phyloP scores from a whole-genome alignment of 2,888 invertebrate species.

The Drosophila falleni region DNA sequence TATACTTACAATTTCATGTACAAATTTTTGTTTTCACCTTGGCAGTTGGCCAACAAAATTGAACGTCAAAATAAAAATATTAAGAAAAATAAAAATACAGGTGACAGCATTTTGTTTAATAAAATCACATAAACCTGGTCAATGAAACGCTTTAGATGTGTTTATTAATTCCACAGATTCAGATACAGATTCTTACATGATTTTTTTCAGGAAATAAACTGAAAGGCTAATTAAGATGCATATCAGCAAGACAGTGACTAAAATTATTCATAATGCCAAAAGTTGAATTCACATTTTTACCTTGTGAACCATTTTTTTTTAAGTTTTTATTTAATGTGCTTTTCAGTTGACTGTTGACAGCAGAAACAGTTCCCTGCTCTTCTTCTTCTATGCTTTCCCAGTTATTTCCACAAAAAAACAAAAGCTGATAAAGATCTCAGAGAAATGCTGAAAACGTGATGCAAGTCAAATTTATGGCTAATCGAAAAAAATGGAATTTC shows the following conservation, averaged over 20 bases:
- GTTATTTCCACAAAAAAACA: conserved; percentile 6
- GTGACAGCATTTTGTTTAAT: conserved; percentile 36
- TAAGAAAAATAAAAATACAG: conserved; percentile 27
- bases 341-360: conserved; percentile 22
- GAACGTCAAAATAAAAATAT: conserved; percentile 29
- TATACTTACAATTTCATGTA: conserved; percentile 8
- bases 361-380: conserved; percentile 5
- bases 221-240: conserved; percentile 50
- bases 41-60: conserved; percentile 45
- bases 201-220: conserved; percentile 37
- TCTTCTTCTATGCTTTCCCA: conserved; percentile 2
- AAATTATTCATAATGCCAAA: conserved; percentile 38
- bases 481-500: conserved; percentile 40
- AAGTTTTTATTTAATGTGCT: conserved; percentile 2
- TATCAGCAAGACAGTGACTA: conserved; percentile 39
- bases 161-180: conserved; percentile 13
- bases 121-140: conserved; percentile 10
- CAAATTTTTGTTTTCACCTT: conserved; percentile 39
- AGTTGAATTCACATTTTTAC: conserved; percentile 7
- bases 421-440: conserved; percentile 60
- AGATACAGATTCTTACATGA: conserved; percentile 4
- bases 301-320: conserved; percentile 13
- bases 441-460: conserved; percentile 71
- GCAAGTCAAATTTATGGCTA: conserved; percentile 68
- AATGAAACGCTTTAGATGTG: conserved; percentile 16